Conservation (phyloP, 2,888 invertebrate genomes). For the Desoria tigrina region DNA sequence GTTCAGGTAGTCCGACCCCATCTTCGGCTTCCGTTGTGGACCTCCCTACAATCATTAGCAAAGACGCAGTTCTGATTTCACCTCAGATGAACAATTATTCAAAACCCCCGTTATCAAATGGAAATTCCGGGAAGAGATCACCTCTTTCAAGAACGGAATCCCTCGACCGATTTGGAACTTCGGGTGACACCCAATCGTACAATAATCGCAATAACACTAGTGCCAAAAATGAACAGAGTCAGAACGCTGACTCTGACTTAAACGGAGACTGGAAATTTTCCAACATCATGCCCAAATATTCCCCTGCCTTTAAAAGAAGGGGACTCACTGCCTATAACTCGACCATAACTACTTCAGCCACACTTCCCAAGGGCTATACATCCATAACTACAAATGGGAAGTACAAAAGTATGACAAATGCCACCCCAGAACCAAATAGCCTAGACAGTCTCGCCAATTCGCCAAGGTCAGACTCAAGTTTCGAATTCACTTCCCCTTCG, state of each 20-base stretch:
- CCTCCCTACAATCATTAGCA: slow-evolving; percentile 80
- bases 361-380: slow-evolving; percentile 45
- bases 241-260: slow-evolving; percentile 44
- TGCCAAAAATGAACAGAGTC: slow-evolving; percentile 33
- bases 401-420: slow-evolving; percentile 26
- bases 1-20: slow-evolving; percentile 55
- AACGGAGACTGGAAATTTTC: slow-evolving; percentile 42
- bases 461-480: slow-evolving; percentile 64
- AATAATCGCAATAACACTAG: slow-evolving; percentile 15
- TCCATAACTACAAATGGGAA: slow-evolving; percentile 33
- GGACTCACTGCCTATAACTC: slow-evolving; percentile 66
- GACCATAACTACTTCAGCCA: slow-evolving; percentile 23
- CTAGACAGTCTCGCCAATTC: slow-evolving; percentile 63
- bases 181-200: slow-evolving; percentile 22
- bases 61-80: slow-evolving; percentile 62
- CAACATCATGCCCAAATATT: slow-evolving; percentile 69
- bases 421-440: slow-evolving; percentile 59
- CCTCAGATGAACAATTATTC: slow-evolving; percentile 22
- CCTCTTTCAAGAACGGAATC: slow-evolving; percentile 45
- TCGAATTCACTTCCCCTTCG: slow-evolving; percentile 56
- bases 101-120: slow-evolving; percentile 24
- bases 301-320: slow-evolving; percentile 78
- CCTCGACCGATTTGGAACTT: slow-evolving; percentile 40
- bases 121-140: slow-evolving; percentile 19
- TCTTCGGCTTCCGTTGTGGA: slow-evolving; percentile 66